Base-by-base conservation (phyloP, 2,888 invertebrate species). In the Perithous albicinctus region DNA sequence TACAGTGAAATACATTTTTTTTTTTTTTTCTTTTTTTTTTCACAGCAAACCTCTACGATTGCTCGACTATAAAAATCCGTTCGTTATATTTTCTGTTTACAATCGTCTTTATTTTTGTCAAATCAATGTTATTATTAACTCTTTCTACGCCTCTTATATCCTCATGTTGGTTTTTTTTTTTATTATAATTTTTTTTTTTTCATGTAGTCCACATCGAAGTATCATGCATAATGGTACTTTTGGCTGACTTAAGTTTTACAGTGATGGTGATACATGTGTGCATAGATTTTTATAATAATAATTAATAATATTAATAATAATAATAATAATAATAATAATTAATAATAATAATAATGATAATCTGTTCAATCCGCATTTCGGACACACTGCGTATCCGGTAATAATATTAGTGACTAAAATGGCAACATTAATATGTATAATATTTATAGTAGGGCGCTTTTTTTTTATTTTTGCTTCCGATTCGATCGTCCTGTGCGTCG, bases 1-100 rank as follows among this genome's bases (percentile, higher is more conserved):
- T 75, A 82, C 61, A 70, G 79, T 54, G 64, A 61, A 35, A 54
- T 66, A 29, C 32, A 1, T 43, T 23, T 26, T 38, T 35, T 72
- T 51, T 12, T 20, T 26, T 38, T 35, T 72, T 51, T 12, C 18
- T 23, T 26, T 38, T 35, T 72, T 51, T 12, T 20, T 56, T 26
- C 15, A 20, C 29, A 26, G n/a, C 41, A 61, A 26, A 82, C 76
- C 79, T n/a, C n/a, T 89, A 86, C 88, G 70, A 85, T 88, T 88
- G 88, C 88, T 90, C 89, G 87, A 87, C 78, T 88, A 90, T 87
- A 78, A 75, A 87, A 88, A 88, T 87, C 87, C 88, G 84, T 87
- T 88, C 85, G 84, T 83, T 84, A 76, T 85, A 78, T 88, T 86
- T 87, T 66, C 82, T 85, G 87, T 90, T 90, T 85, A 83, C 85